Percentiles rank a stretch among this genome's conserved stretches.
Evolutionary conservation across 2,797 vertebrate species (phyloP).

Genomic region (Catharus ustulatus): DNA sequence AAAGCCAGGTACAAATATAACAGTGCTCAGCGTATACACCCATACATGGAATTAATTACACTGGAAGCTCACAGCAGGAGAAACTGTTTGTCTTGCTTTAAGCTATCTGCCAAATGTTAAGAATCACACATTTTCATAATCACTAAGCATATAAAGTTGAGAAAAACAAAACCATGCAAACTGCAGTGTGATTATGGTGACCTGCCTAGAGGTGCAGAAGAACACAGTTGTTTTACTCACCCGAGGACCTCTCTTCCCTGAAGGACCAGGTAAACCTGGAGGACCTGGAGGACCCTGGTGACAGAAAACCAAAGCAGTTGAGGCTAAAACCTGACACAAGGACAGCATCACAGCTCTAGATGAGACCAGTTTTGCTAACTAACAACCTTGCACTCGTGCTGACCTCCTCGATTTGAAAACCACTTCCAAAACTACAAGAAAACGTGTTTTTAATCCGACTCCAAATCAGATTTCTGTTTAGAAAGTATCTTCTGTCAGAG

Average conservation of each 20-base stretch:
- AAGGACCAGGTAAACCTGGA: slow-evolving; percentile 89
- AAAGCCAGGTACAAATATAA: not conserved
- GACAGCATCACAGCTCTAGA: not conserved
- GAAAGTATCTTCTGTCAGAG: slow-evolving; percentile 14
- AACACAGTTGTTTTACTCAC: slow-evolving; percentile 80
- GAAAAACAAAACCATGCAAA: not conserved
- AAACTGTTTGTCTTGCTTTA: not conserved
- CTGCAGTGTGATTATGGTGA: not conserved
- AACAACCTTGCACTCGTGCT: not conserved
- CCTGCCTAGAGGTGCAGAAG: not conserved
- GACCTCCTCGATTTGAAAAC: slow-evolving; percentile 26
- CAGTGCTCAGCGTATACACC: not conserved
- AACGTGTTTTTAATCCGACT: slow-evolving; percentile 1
- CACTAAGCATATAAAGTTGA: not conserved
- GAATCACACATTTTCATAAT: not conserved
- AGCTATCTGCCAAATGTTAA: not conserved
- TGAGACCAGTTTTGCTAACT: not conserved
- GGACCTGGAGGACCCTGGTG: slow-evolving; percentile 91
- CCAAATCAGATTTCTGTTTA: slow-evolving; percentile 39
- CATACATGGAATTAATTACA: not conserved
- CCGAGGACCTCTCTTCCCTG: slow-evolving; percentile 91
- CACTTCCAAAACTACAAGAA: not conserved
- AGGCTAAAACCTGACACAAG: not conserved
- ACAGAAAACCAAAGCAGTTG: slow-evolving; percentile 57
- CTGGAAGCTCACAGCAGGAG: not conserved